phyloP scores from a whole-genome alignment of 2,888 invertebrate species.

The Leptopterna dolabrata region DNA sequence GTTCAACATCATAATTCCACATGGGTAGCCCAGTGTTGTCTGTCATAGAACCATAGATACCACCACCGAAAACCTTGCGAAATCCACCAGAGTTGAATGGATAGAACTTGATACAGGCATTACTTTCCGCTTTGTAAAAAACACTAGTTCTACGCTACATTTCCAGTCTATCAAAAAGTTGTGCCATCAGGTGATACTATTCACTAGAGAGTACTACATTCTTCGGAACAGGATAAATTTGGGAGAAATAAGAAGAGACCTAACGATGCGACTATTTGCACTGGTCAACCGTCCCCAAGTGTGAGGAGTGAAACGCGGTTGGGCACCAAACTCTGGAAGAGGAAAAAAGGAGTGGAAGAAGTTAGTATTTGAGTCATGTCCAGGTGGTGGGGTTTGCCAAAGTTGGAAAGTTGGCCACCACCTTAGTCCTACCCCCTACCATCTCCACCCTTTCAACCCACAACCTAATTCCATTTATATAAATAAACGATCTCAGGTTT shows the following conservation, averaged over 20 bases:
- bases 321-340: not conserved
- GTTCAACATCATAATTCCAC: too few species aligned
- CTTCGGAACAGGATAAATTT: not conserved
- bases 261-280: slow-evolving; percentile 3
- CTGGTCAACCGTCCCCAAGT: not conserved
- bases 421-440: not conserved
- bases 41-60: too few species aligned
- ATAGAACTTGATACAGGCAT: too few species aligned
- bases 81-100: too few species aligned
- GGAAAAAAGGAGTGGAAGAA: not conserved
- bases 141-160: too few species aligned
- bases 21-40: too few species aligned
- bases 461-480: slow-evolving; percentile 41
- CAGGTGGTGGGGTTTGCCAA: slow-evolving; percentile 23
- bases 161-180: too few species aligned
- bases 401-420: slow-evolving; percentile 32
- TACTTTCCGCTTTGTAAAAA: too few species aligned
- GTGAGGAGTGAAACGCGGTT: slow-evolving; percentile 28
- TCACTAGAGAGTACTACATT: too few species aligned
- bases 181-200: too few species aligned
- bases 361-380: slow-evolving; percentile 39
- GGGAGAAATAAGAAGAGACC: not conserved
- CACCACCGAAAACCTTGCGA: too few species aligned
- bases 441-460: not conserved
- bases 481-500: slow-evolving; percentile 28